Base-by-base conservation (phyloP, 1,140 invertebrate genomes). In the Campoletis sonorensis region DNA sequence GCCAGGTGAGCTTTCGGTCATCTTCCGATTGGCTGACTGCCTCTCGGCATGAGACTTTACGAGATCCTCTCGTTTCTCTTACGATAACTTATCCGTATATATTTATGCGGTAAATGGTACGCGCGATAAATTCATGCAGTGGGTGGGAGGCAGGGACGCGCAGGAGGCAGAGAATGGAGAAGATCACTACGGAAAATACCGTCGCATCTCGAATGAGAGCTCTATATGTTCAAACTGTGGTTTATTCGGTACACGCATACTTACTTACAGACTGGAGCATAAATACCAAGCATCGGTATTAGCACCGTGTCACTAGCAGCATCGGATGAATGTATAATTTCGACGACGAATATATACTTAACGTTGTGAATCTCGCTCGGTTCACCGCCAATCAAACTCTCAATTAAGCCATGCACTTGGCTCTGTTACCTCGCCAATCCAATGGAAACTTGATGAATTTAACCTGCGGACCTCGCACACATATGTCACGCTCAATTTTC, bases 1-100 rank as follows among this genome's bases (percentile, higher is more conserved):
- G 73, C 73, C 73, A 77, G 73, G 18, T 40, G 27, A 78, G 76
- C 76, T 64, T 64, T 78, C 76, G 33, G 58, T 78, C 76, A 78
- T 61, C 76, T 67, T 78, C 58, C 58, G 76, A 78, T 78, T 78
- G 76, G 76, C 58, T 78, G 76, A 45, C 27, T 67, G 3, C 67
- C 13, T 70, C 58, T 45, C 58, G 58, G 8, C 61, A 64, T 27
- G n/a, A 37, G 27, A 61, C 51, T 78, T 78, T 67, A 45, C 76
- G 37, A 78, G 37, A 33, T 67, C 58, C 54, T 37, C 76, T 78
- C 30, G 67, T 77, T 77, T 70, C 30, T 21, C 75, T 77, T 54
- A 7, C 75, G 64, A 77, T 77, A n/a, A 37, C n/a, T 30, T 70
- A 33, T 33, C 4, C 33, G 1, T 33, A 33, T 33, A 70, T 33